Percentiles rank a stretch among this genome's conserved stretches.
Conservation (phyloP, 2,888 invertebrate genomes). For the Acronicta psi region DNA sequence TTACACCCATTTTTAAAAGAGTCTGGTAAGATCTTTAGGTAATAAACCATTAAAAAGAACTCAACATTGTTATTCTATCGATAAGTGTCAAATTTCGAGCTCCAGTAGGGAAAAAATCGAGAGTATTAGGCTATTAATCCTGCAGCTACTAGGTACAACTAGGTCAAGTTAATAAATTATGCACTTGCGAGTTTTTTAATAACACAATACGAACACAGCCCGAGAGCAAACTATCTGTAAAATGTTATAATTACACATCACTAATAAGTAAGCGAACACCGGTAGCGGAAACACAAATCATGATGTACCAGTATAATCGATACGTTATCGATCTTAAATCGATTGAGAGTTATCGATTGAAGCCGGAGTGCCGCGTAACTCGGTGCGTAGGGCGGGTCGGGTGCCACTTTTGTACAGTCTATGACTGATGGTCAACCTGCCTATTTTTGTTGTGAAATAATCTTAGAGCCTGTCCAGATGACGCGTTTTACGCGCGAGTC, state of each 20-base stretch:
- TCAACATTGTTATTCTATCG: no score
- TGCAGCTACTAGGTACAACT: background rate
- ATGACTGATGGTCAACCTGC: slow-evolving; percentile 16
- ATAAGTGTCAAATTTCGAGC: no score
- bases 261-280: slow-evolving; percentile 69
- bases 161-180: slow-evolving; percentile 30
- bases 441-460: no score
- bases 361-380: slow-evolving; percentile 48
- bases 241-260: slow-evolving; percentile 40
- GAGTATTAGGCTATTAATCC: no score
- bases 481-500: no score
- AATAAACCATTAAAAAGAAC: no score
- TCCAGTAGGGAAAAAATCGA: no score
- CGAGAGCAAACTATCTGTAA: slow-evolving; percentile 5
- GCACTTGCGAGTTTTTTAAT: slow-evolving; percentile 23
- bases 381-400: slow-evolving; percentile 39
- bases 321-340: slow-evolving; percentile 58
- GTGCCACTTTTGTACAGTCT: slow-evolving; percentile 16
- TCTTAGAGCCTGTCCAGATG: no score
- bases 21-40: no score
- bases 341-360: slow-evolving; percentile 39
- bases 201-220: slow-evolving; percentile 7
- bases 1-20: no score
- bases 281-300: slow-evolving; percentile 83
- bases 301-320: slow-evolving; percentile 59